Conservation (phyloP, 2,797 vertebrate genomes). For the Triplophysa bombifrons region DNA sequence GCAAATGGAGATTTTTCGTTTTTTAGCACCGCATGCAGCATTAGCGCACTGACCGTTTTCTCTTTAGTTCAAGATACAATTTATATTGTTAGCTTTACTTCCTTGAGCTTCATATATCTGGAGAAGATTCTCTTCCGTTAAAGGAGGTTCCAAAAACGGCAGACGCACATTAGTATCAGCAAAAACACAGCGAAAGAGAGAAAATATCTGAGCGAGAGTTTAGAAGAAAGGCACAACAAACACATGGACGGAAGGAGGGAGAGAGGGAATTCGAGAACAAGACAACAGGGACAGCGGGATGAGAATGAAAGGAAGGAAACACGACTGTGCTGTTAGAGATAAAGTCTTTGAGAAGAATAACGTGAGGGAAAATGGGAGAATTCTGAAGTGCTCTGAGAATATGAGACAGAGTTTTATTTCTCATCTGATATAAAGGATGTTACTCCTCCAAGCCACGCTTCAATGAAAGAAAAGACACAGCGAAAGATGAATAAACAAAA, state of each 20-base stretch:
- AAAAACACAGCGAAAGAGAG: constrained; percentile 17
- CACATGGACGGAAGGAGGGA: constrained; percentile 40
- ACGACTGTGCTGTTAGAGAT: constrained; percentile 14
- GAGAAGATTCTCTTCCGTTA: constrained; percentile 2
- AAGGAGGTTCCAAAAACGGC: constrained; percentile 24
- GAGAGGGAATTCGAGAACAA: constrained; percentile 43
- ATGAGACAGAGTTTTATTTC: constrained; percentile 37
- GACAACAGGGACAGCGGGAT: constrained; percentile 37
- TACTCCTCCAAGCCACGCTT: constrained; percentile 39
- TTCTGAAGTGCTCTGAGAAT: constrained; percentile 24
- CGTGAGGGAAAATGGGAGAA: constrained; percentile 20
- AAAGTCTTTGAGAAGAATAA: constrained; percentile 35
- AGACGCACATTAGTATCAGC: constrained; percentile 32
- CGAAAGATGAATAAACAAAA: constrained; percentile 56
- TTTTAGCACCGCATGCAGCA: neutral
- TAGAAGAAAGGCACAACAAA: constrained; percentile 47
- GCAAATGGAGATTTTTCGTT: constrained; percentile 10
- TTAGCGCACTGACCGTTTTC: constrained; percentile 5
- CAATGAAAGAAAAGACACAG: constrained; percentile 44
- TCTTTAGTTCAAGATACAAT: neutral
- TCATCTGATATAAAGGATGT: constrained; percentile 46
- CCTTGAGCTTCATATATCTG: constrained; percentile 27
- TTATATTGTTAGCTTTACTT: constrained; percentile 27
- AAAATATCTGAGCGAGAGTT: constrained; percentile 41
- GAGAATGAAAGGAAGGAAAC: constrained; percentile 43